phyloP scores from a whole-genome alignment of 2,113 vertebrate genomes.

The Chaetodon trifascialis region DNA sequence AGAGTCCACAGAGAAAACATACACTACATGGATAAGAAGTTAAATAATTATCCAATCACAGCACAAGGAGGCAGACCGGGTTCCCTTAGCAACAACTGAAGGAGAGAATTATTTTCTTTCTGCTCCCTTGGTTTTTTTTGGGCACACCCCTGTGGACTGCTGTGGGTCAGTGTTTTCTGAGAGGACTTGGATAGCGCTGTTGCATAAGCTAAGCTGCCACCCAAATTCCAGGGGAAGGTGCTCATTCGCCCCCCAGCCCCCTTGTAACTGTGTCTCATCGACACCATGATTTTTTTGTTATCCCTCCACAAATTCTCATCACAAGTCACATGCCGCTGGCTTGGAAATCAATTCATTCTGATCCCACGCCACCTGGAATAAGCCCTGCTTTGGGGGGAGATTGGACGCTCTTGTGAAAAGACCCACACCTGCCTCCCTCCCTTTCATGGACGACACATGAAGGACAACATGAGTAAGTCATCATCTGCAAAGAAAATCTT shows the following conservation, averaged over 20 bases:
- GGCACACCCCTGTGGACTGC: slow-evolving; percentile 79
- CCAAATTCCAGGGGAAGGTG: slow-evolving; percentile 64
- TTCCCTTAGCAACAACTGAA: slow-evolving; percentile 84
- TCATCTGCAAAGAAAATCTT: slow-evolving; percentile 60
- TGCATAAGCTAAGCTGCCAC: slow-evolving; percentile 66
- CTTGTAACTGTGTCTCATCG: slow-evolving; percentile 57
- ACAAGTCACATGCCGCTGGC: slow-evolving; percentile 69
- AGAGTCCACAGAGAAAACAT: slow-evolving; percentile 71
- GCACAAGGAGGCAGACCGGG: slow-evolving; percentile 79
- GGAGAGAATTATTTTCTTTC: slow-evolving; percentile 77
- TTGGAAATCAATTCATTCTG: slow-evolving; percentile 69
- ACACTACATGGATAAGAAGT: slow-evolving; percentile 79
- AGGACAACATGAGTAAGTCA: slow-evolving; percentile 69
- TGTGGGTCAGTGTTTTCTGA: slow-evolving; percentile 69
- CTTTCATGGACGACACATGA: slow-evolving; percentile 60
- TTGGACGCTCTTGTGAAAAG: slow-evolving; percentile 55
- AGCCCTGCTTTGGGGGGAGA: slow-evolving; percentile 59
- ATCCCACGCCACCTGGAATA: slow-evolving; percentile 75
- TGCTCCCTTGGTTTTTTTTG: slow-evolving; percentile 65
- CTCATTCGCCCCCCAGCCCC: slow-evolving; percentile 37
- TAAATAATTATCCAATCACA: slow-evolving; percentile 83
- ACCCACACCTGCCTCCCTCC: slow-evolving; percentile 48
- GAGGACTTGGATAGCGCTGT: slow-evolving; percentile 57
- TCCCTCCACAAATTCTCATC: slow-evolving; percentile 62
- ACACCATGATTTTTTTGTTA: slow-evolving; percentile 65